Evolutionary conservation across 2,113 vertebrate species (phyloP).

Genomic region (Axis porcinus): DNA sequence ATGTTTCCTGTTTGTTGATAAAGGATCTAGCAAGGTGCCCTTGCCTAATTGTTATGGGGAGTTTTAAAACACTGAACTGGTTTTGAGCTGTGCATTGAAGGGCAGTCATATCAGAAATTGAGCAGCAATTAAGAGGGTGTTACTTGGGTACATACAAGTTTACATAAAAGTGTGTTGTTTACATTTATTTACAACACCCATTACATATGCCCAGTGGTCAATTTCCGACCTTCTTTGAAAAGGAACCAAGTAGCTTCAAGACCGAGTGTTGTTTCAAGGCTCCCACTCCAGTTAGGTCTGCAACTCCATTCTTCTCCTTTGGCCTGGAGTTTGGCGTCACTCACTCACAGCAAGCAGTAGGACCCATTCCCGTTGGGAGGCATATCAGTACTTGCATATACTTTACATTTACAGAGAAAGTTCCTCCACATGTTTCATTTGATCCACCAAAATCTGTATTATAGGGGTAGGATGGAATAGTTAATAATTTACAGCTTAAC

Average conservation of each 20-base stretch:
- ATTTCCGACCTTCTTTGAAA: conserved; percentile 55
- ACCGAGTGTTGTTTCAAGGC: conserved; percentile 15
- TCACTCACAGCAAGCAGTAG: neutral
- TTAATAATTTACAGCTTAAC: neutral
- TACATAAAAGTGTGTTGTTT: neutral
- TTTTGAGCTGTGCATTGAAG: neutral
- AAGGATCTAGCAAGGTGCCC: neutral
- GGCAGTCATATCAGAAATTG: neutral
- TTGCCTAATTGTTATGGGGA: neutral
- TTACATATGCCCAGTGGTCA: conserved; percentile 47
- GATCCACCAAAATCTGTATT: neutral
- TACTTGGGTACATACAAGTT: neutral
- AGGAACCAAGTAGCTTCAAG: conserved; percentile 74
- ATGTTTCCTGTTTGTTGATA: neutral
- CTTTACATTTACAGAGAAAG: neutral
- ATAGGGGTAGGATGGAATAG: neutral
- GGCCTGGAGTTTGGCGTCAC: conserved; percentile 37
- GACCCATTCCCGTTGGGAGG: neutral
- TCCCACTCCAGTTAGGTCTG: neutral
- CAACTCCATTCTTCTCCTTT: conserved; percentile 38
- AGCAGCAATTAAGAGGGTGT: neutral
- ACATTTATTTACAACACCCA: conserved; percentile 64
- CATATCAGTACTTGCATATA: neutral
- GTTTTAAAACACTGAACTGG: neutral
- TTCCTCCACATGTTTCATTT: neutral